Conservation (phyloP, 1,140 invertebrate genomes). For the Metaphire vulgaris region DNA sequence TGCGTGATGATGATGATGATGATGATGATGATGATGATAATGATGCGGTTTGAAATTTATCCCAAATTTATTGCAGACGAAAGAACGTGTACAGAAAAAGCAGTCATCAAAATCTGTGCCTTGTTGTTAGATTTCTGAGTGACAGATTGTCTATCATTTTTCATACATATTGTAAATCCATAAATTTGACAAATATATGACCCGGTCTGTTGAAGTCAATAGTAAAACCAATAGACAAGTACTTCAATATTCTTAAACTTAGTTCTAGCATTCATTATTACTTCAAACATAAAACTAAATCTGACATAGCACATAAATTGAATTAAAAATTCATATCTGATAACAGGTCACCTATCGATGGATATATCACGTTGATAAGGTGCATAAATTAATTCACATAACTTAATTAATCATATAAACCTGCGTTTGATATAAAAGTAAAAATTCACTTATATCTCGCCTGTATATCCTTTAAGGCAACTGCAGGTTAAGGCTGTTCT, state of each 20-base stretch:
- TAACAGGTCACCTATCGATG: background rate
- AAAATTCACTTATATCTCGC: background rate
- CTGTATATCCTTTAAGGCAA: conserved; percentile 15
- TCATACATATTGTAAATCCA: too few species aligned
- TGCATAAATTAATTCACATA: background rate
- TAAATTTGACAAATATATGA: too few species aligned
- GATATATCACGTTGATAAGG: background rate
- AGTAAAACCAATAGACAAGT: background rate
- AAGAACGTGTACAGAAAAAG: too few species aligned
- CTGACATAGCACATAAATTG: background rate
- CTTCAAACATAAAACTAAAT: background rate
- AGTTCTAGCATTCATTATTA: background rate
- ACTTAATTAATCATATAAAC: background rate
- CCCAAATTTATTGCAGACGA: too few species aligned
- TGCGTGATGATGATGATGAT: too few species aligned
- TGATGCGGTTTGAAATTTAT: too few species aligned
- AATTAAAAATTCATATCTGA: background rate
- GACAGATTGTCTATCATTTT: too few species aligned
- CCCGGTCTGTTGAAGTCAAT: too few species aligned
- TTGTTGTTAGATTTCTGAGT: too few species aligned
- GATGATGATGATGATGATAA: too few species aligned
- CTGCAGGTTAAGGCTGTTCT: conserved; percentile 21
- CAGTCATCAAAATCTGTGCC: too few species aligned
- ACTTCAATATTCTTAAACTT: background rate
- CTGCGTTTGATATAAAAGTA: background rate